phyloP scores from a whole-genome alignment of 2,113 vertebrate species.

The Takifugu flavidus region DNA sequence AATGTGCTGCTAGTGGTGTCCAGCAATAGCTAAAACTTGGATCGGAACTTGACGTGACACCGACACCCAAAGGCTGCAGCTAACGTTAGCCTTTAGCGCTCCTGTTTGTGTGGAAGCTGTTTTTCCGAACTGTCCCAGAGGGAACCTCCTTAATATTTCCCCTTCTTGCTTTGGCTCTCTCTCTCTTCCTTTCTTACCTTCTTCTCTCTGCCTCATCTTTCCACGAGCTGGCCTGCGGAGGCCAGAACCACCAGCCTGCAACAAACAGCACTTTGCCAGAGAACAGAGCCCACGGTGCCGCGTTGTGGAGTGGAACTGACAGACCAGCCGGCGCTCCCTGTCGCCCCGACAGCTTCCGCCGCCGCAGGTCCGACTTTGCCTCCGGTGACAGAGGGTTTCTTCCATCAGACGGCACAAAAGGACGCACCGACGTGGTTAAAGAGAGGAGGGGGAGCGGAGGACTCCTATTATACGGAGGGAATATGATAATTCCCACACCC shows the following conservation, averaged over 20 bases:
- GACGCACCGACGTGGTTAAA: conserved; percentile 36
- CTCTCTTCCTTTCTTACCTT: conserved; percentile 1
- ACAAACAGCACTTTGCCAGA: conserved; percentile 11
- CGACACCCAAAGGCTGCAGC: too few relatives aligned
- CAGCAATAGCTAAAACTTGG: too few relatives aligned
- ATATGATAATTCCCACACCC: conserved; percentile 77
- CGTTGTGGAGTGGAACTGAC: conserved; percentile 68
- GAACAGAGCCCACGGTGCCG: conserved; percentile 44
- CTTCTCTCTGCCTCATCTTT: conserved; percentile 34
- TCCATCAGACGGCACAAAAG: conserved; percentile 56
- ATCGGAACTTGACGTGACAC: too few relatives aligned
- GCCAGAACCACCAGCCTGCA: too few relatives aligned
- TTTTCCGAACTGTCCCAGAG: conserved; percentile 66
- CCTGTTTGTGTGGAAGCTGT: conserved; percentile 43
- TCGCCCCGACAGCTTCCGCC: conserved; percentile 48
- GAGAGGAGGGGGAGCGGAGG: conserved; percentile 38
- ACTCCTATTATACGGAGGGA: conserved; percentile 74
- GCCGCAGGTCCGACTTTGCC: conserved; percentile 32
- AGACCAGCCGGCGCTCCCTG: conserved; percentile 63
- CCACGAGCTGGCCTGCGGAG: too few relatives aligned
- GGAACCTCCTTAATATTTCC: conserved; percentile 35
- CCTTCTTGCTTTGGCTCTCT: conserved; percentile 22
- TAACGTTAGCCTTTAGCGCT: too few relatives aligned
- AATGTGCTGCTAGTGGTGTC: too few relatives aligned
- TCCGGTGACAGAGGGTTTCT: neutral